These are phyloP conservation scores for Bursaphelenchus okinawaensis DNA, from an alignment of 2,888 invertebrate species.

Conservation along the genomic window DNA sequence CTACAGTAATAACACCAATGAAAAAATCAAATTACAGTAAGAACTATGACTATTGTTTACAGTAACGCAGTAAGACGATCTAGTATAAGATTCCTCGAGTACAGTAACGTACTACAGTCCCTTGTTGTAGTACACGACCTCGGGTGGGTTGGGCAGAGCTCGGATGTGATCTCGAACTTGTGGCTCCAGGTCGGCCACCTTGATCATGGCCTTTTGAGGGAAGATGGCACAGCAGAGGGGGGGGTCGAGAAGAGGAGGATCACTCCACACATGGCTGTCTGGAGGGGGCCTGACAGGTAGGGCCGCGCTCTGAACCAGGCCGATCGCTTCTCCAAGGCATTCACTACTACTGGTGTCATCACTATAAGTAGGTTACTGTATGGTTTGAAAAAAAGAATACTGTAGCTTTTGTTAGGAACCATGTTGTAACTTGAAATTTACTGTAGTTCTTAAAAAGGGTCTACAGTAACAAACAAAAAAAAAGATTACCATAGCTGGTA, in stretches of 20 bases:
- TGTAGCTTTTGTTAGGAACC: too few species aligned
- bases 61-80: too few species aligned
- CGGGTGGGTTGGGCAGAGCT: constrained; percentile 65
- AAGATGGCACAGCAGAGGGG: constrained; percentile 92
- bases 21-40: too few species aligned
- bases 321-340: constrained; percentile 68
- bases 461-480: too few species aligned
- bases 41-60: too few species aligned
- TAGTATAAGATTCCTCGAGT: too few species aligned
- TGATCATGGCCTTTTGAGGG: constrained; percentile 66
- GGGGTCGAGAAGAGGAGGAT: constrained; percentile 86
- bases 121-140: constrained; percentile 79
- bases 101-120: too few species aligned
- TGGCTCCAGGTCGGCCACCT: constrained; percentile 67
- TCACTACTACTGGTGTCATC: constrained; percentile 78
- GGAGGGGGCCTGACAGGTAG: constrained; percentile 41
- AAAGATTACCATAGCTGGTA: too few species aligned
- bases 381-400: too few species aligned
- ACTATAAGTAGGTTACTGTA: constrained; percentile 60
- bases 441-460: too few species aligned
- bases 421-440: too few species aligned
- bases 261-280: constrained; percentile 48
- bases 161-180: constrained; percentile 68
- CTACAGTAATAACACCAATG: too few species aligned
- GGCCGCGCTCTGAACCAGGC: constrained; percentile 62